Evolutionary conservation across 2,888 invertebrate genomes (phyloP), one percentile per base, ranked within the genome.

Genomic region (Orthosia cruda): DNA sequence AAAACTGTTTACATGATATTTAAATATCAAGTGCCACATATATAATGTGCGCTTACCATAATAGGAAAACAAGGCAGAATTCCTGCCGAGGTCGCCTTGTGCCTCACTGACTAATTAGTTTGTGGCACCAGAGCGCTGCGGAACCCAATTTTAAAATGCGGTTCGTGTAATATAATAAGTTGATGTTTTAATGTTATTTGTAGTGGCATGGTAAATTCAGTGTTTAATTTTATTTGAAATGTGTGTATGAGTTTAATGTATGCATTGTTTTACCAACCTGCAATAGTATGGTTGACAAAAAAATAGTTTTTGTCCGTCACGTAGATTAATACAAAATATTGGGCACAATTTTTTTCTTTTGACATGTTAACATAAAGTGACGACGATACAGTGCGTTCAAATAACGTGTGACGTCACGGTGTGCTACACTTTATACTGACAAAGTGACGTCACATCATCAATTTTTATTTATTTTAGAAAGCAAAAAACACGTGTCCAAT

Each of bases 41-140:
- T n/a, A 55, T 20, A 70, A 71, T 69, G 26, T 74, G 49, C n/a
- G 12, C 45, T 32, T 23, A 68, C 52, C 62, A 62, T 81, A 15
- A 72, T 57, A 63, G 45, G 54, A 71, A 83, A 80, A 85, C 68
- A 81, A 73, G 52, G 66, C 49, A 45, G 55, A 77, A 69, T 74
- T 75, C 40, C 71, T 20, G 65, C 40, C 49, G 80, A 77, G 77
- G 80, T 67, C 59, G 32, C 57, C 49, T 52, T 54, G 47, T 52
- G 82, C 75, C 55, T 61, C 69, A 74, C 75, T 40, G 59, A 26
- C 47, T 81, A 85, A 85, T 85, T 86, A 85, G 81, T 74, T 80
- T 80, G 85, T 67, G 82, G 74, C 63, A 63, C 71, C 50, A 49
- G 52, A 26, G 63, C 55, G 49, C 47, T 55, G 45, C 50, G 57